A percentile compares a stretch with the other conserved stretches of the same genome.
Conservation (phyloP, 2,113 vertebrate species). For the Corydoras sp. region DNA sequence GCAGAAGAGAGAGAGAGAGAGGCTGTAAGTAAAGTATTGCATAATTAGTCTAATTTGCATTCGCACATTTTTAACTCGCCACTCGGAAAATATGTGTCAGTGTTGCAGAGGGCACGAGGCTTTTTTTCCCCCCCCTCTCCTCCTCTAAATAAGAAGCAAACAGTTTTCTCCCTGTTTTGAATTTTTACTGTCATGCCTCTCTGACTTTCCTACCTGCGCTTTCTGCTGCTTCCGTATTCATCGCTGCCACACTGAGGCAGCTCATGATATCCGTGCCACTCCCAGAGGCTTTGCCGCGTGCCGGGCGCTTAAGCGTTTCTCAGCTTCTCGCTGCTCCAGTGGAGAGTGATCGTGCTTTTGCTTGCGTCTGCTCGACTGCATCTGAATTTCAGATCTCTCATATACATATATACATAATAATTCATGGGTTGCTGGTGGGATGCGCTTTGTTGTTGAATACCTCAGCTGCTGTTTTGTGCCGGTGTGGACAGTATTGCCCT, state of each 20-base stretch:
- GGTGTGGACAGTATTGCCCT: conserved; percentile 16
- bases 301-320: conserved; percentile 39
- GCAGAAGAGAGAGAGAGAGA: conserved; percentile 23
- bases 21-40: conserved; percentile 5
- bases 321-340: conserved; percentile 26
- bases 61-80: conserved; percentile 25
- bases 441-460: conserved; percentile 17
- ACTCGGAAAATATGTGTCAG: conserved; percentile 31
- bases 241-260: conserved; percentile 30
- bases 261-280: conserved; percentile 39
- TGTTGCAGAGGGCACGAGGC: conserved; percentile 9
- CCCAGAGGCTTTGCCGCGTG: conserved; percentile 36
- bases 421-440: background rate
- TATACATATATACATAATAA: conserved; percentile 17
- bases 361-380: conserved; percentile 21
- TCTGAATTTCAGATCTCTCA: conserved; percentile 21
- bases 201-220: conserved; percentile 8
- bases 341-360: conserved; percentile 33
- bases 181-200: conserved; percentile 8
- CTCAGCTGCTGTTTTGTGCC: background rate
- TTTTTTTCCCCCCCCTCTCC: background rate
- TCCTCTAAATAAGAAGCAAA: too few species aligned
- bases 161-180: too few species aligned
- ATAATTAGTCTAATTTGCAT: conserved; percentile 39
- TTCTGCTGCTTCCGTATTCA: conserved; percentile 40